Percentiles rank a stretch among this genome's conserved stretches.
Conservation (phyloP, 35 echinoderm and acorn worm genomes). For the Diadema setosum region DNA sequence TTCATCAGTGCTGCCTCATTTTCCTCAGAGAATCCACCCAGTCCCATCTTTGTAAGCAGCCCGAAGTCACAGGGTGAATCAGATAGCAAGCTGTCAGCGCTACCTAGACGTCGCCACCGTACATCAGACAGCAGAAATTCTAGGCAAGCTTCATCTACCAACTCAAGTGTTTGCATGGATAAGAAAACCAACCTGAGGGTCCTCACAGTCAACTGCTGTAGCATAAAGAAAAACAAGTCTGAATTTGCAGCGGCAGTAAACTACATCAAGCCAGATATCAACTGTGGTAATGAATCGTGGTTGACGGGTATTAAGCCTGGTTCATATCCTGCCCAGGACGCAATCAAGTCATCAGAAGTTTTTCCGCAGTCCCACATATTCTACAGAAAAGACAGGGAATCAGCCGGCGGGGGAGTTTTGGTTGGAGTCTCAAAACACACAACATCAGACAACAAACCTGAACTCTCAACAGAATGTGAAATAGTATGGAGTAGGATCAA, state of each 20-base stretch:
- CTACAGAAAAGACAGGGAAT: not conserved
- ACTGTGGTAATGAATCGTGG: conserved; percentile 51
- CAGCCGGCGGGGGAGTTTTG: not conserved
- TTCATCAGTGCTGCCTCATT: not conserved
- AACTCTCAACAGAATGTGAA: not conserved
- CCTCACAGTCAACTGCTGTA: no score
- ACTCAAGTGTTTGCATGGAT: not conserved
- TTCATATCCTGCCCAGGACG: not conserved
- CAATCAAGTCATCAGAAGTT: not conserved
- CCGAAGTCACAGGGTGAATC: no score
- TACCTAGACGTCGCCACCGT: not conserved
- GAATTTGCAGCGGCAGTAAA: conserved; percentile 30
- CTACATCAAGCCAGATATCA: conserved; percentile 47
- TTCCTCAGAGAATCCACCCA: not conserved
- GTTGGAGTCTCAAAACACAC: not conserved
- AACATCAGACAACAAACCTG: not conserved
- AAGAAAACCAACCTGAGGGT: not conserved
- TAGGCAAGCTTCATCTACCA: not conserved
- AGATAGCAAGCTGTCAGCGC: not conserved
- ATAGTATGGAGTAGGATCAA: not conserved
- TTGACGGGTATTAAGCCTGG: not conserved
- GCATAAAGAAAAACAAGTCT: conserved; percentile 2
- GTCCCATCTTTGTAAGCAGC: not conserved
- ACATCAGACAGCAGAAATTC: not conserved
- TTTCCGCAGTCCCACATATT: not conserved